Evolutionary conservation across 2,888 invertebrate species (phyloP).

Genomic region (Stenurella melanura): DNA sequence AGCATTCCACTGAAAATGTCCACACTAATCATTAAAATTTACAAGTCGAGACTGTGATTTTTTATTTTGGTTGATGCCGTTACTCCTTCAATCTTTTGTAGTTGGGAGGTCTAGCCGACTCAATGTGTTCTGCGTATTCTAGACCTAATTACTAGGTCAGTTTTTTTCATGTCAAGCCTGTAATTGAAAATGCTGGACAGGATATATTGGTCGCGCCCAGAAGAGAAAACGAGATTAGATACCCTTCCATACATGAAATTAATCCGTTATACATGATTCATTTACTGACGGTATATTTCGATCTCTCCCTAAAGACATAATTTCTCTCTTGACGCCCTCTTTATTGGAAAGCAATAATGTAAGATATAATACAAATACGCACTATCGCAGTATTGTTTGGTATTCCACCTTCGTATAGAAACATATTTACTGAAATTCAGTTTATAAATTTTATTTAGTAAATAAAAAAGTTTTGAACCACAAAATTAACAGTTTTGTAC

Average conservation of each 20-base stretch:
- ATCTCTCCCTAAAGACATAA: not conserved
- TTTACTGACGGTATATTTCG: not conserved
- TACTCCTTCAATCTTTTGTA: constrained; percentile 14
- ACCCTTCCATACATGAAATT: constrained; percentile 10
- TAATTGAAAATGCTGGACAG: constrained; percentile 45
- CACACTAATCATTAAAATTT: constrained; percentile 22
- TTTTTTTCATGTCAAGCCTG: constrained; percentile 41
- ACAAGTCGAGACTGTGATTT: constrained; percentile 9
- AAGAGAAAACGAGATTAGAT: constrained; percentile 33
- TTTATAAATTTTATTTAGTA: no score
- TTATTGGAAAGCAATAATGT: not conserved
- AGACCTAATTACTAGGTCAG: constrained; percentile 44
- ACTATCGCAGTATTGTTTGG: no score
- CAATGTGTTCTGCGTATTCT: not conserved
- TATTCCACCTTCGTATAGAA: no score
- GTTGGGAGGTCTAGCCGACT: constrained; percentile 22
- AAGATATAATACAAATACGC: not conserved
- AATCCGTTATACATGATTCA: constrained; percentile 9
- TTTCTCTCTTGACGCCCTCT: not conserved
- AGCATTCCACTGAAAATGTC: constrained; percentile 28
- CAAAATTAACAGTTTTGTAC: no score
- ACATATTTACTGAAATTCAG: no score
- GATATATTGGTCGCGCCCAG: constrained; percentile 42
- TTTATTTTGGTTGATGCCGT: constrained; percentile 21
- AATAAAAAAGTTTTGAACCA: no score